These are phyloP conservation scores for Calidris pugnax DNA, from an alignment of 2,113 vertebrate genomes.

Conservation along the genomic window DNA sequence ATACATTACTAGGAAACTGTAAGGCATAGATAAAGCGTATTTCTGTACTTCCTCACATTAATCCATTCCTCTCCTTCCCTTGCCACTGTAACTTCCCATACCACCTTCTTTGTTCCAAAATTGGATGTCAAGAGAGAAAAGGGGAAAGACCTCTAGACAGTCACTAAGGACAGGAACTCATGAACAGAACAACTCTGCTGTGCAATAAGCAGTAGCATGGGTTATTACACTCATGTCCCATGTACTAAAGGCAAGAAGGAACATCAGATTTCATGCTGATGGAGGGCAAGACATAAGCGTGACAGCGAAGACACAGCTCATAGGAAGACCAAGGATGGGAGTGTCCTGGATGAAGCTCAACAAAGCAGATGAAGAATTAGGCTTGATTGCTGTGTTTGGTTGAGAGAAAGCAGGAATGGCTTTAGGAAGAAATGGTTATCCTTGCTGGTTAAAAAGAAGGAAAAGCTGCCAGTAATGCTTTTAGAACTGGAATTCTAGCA, in stretches of 20 bases:
- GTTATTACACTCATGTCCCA: too few relatives aligned
- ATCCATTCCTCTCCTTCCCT: neutral
- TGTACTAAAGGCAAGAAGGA: too few relatives aligned
- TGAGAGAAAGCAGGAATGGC: neutral
- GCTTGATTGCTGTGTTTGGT: neutral
- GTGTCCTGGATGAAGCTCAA: neutral
- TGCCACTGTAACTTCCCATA: neutral
- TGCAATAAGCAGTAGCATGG: too few relatives aligned
- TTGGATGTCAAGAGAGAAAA: neutral
- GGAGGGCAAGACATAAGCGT: neutral
- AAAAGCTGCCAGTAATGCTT: neutral
- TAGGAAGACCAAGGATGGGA: neutral
- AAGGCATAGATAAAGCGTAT: neutral
- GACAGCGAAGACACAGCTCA: neutral
- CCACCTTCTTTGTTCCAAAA: neutral
- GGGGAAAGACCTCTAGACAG: neutral
- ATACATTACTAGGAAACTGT: neutral
- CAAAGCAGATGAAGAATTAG: neutral
- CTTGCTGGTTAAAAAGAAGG: neutral
- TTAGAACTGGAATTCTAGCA: neutral
- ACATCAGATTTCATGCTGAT: too few relatives aligned
- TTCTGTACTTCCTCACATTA: accelerated
- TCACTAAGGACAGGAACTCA: too few relatives aligned
- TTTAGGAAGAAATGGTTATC: neutral
- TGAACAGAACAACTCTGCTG: too few relatives aligned